Base-by-base conservation (phyloP, 2,113 vertebrate genomes). In the Coturnix japonica region DNA sequence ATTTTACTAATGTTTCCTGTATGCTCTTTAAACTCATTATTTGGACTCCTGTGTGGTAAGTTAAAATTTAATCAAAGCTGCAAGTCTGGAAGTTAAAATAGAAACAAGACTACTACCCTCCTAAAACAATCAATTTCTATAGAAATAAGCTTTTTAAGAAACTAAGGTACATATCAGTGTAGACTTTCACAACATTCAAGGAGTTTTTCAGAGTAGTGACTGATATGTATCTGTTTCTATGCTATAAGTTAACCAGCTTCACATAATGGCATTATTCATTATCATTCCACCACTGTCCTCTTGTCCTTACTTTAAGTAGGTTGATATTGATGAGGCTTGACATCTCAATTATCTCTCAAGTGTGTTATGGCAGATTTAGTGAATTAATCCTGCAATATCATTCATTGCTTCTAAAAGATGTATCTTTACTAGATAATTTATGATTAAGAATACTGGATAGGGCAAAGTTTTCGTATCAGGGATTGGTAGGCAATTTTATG, bases 261-360 rank as follows among this genome's bases (percentile, higher is more conserved):
- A 81, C 28, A 20, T 75, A 84, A 63, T 69, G 31, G 14, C n/a
- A 78, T 83, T 88, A 65, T 70, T 85, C 56, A 61, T 56, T 93
- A 66, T 78, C 63, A 87, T 87, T 92, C 71, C 85, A 80, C 33
- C 26, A 20, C 22, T 90, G 12, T 86, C 14, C 30, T 86, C 37
- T 61, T 81, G 86, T 72, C 63, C 71, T 88, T 78, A 56, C 61
- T 72, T 89, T 57, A 81, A 92, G 31, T 54, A 28, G 41, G 51
- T 89, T 93, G 94, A 87, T 91, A 60, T 84, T 92, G 95, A 93
- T 95, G 84, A 91, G 67, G 11, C 78, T 41, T 92, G 78, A 93
- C 78, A 82, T 80, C 78, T 91, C 89, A 85, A 31, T 93, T 93
- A 43, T 87, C 59, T 82, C 66, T 87, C 41, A 56, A 64, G 41